phyloP scores from a whole-genome alignment of 1,140 invertebrate genomes.

The Hypothenemus hampei region DNA sequence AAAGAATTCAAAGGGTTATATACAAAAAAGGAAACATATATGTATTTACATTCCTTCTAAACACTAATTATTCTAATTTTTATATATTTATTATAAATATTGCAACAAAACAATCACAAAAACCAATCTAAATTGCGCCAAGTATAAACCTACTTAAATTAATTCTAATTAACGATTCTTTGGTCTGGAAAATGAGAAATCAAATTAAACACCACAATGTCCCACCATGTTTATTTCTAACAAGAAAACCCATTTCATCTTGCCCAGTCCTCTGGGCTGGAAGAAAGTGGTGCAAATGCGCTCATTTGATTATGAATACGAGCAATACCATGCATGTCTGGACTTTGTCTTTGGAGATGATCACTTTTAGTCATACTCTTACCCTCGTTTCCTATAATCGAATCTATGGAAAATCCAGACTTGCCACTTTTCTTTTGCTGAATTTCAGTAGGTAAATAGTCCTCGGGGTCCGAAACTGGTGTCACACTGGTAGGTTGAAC shows the following conservation, averaged over 20 bases:
- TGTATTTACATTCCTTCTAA: slow-evolving; percentile 19
- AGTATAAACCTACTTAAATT: too few relatives aligned
- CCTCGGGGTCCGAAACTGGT: slow-evolving; percentile 37
- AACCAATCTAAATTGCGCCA: too few relatives aligned
- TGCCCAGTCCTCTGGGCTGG: slow-evolving; percentile 40
- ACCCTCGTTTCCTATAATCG: slow-evolving; percentile 40
- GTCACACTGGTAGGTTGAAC: slow-evolving; percentile 45
- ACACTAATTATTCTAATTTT: slow-evolving; percentile 10
- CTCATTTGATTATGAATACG: slow-evolving; percentile 40
- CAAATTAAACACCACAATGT: too few relatives aligned
- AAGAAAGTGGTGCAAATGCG: slow-evolving; percentile 41
- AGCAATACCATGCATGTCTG: slow-evolving; percentile 27
- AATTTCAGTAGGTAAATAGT: slow-evolving; percentile 36
- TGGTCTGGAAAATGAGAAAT: too few relatives aligned
- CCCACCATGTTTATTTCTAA: too few relatives aligned
- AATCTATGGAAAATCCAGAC: slow-evolving; percentile 43
- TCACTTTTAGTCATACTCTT: slow-evolving; percentile 23
- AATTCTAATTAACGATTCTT: slow-evolving; percentile 32
- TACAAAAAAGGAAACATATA: slow-evolving; percentile 11
- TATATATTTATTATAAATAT: slow-evolving; percentile 31
- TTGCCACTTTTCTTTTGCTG: slow-evolving; percentile 37
- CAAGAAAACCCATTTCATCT: too few relatives aligned
- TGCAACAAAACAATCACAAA: slow-evolving; percentile 38
- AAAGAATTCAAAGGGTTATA: slow-evolving; percentile 5
- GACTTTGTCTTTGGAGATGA: slow-evolving; percentile 30